Evolutionary conservation across 2,113 vertebrate species (phyloP), one percentile per base, ranked within the genome.

Genomic region (Amphiprion percula): DNA sequence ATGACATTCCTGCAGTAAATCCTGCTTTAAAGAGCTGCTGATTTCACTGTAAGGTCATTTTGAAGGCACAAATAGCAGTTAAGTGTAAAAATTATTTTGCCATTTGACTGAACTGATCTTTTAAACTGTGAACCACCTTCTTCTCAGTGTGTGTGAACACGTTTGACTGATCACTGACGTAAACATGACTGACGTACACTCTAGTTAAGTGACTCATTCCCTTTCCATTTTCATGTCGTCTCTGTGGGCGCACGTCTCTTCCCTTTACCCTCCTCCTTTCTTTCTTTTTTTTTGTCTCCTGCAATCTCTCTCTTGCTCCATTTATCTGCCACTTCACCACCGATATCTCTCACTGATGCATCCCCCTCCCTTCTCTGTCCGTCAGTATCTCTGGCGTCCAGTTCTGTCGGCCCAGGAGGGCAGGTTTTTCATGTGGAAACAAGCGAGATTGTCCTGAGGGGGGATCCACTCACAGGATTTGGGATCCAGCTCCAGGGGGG

Each of bases 401-500:
- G 97, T 82, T 98, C 96, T 0, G 96, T 99, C 50, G 98, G 97
- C 53, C 97, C 96, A 0, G 98, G 97, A 0, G 98, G 98, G 23
- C 98, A 99, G 94, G 95, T 99, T 39, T 97, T 98, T 79, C 98
- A 99, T 82, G 93, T 96, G 0, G 98, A 99, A 93, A 97, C 93
- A 0, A 97, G 96, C 1, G 98, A 99, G 85, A 95, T 99, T 53
- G 19, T 97, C 85, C 95, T 99, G 80, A 96, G 96, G 75, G 98
- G 98, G 53, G 97, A 98, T 73, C 96, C 97, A 2, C 95, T 99
- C 90, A 97, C 95, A 55, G 98, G 98, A 85, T 99, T 99, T 5
- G 98, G 98, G 90, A 94, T 99, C 63, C 97, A 99, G 94, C 97
- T 99, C 64, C 98, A 99, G 90, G 98, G 97, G 37, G 97, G 98